phyloP scores from a whole-genome alignment of 2,888 invertebrate species.

The Agonopterix heracliana region DNA sequence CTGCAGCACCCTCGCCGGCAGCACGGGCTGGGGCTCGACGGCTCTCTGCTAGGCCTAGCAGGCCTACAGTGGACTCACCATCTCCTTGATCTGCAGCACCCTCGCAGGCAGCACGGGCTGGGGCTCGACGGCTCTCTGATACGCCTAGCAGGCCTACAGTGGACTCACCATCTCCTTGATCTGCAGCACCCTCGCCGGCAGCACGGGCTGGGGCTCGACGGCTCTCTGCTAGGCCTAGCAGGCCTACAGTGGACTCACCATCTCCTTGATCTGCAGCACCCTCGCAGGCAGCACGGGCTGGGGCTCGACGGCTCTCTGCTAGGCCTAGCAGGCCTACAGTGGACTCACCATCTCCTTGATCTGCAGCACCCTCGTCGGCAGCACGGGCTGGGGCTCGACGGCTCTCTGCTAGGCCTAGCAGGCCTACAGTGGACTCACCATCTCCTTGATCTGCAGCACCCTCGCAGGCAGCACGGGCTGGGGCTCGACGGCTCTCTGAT shows the following conservation, averaged over 20 bases:
- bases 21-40: constrained; percentile 36
- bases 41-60: too few species aligned
- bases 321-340: too few species aligned
- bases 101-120: constrained; percentile 41
- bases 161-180: constrained; percentile 78
- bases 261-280: constrained; percentile 73
- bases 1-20: constrained; percentile 35
- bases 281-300: constrained; percentile 41
- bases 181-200: constrained; percentile 35
- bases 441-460: constrained; percentile 73
- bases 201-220: constrained; percentile 36
- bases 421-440: constrained; percentile 41
- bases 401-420: too few species aligned
- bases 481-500: constrained; percentile 36
- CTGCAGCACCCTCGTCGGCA: constrained; percentile 35
- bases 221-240: too few species aligned
- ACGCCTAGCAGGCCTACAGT: too few species aligned
- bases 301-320: constrained; percentile 36
- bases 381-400: constrained; percentile 36
- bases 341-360: constrained; percentile 78
- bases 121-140: constrained; percentile 36
- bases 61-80: constrained; percentile 41
- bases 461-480: constrained; percentile 41
- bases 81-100: constrained; percentile 73
- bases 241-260: constrained; percentile 41